Evolutionary conservation across 2,113 vertebrate species (phyloP).

Genomic region (Pongo pygmaeus): DNA sequence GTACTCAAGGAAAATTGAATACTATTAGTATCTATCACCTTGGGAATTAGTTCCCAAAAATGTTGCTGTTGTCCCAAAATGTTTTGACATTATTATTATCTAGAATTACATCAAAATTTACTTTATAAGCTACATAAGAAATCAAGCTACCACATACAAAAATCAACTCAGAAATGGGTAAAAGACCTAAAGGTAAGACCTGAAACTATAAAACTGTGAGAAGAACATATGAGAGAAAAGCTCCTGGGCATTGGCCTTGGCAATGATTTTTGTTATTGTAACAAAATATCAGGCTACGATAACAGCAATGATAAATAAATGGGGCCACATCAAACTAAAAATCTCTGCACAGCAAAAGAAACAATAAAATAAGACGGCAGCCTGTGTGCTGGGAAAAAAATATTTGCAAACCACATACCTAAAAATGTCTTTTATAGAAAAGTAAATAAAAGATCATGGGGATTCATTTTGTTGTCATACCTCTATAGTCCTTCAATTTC

Average conservation of each 20-base stretch:
- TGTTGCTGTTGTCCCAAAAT: background rate
- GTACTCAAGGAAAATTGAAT: background rate
- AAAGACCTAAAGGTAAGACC: background rate
- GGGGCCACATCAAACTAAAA: background rate
- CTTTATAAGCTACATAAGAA: background rate
- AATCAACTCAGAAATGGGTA: background rate
- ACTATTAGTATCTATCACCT: background rate
- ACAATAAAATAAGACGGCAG: background rate
- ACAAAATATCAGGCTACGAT: background rate
- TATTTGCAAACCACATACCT: background rate
- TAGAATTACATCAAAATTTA: background rate
- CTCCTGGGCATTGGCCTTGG: background rate
- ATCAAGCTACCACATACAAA: background rate
- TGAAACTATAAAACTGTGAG: background rate
- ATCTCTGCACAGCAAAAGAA: background rate
- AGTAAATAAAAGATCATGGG: background rate
- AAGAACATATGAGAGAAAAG: background rate
- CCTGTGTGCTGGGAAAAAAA: background rate
- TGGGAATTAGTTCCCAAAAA: background rate
- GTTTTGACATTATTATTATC: background rate
- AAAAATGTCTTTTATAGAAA: background rate
- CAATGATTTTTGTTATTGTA: background rate
- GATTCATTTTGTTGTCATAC: background rate
- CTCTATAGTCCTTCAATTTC: background rate
- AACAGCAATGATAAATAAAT: background rate